Evolutionary conservation across 2,888 invertebrate genomes (phyloP), one percentile per base, ranked within the genome.

Genomic region (Autographa pulchrina): DNA sequence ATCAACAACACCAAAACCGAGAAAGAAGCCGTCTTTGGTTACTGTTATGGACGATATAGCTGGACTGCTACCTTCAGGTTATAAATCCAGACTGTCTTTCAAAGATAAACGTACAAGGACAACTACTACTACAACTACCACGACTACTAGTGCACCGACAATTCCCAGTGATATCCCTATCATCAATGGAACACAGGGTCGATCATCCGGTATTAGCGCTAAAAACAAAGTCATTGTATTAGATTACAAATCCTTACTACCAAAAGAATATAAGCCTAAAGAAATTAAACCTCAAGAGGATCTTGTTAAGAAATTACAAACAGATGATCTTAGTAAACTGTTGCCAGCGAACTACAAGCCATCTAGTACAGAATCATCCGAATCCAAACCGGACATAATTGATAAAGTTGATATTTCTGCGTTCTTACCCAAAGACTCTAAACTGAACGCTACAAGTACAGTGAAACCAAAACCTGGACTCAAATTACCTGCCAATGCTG

Each of bases 341-440:
- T 91, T 97, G 75, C 97, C 97, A n/a, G 96, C 97, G 11, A 97
- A 97, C 4, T 98, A 96, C 83, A 97, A 97, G 81, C 86, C 93
- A 13, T 90, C 89, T 35, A 88, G 68, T 65, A 89, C 93, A 48
- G 94, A 95, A 75, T 72, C 80, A 4, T 68, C 89, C 11, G 84
- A 89, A 70, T 87, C 90, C 4, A 96, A 93, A 82, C 75, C 82
- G 65, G 87, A 84, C 63, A 86, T 90, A 71, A 80, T 93, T 61
- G 91, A 90, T 41, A 94, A 93, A 80, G 80, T 92, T n/a, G 96
- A 97, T 81, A 95, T 97, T 61, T 93, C 96, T 13, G 92, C 96
- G 69, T 91, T 97, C n/a, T 89, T 97, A 72, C 97, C 97, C 1
- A 96, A 97, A 83, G 97, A 96, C 62, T 97, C 95, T 81, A 97